These are phyloP conservation scores for Dinoponera quadriceps DNA, from an alignment of 1,140 invertebrate species.

Conservation along the genomic window DNA sequence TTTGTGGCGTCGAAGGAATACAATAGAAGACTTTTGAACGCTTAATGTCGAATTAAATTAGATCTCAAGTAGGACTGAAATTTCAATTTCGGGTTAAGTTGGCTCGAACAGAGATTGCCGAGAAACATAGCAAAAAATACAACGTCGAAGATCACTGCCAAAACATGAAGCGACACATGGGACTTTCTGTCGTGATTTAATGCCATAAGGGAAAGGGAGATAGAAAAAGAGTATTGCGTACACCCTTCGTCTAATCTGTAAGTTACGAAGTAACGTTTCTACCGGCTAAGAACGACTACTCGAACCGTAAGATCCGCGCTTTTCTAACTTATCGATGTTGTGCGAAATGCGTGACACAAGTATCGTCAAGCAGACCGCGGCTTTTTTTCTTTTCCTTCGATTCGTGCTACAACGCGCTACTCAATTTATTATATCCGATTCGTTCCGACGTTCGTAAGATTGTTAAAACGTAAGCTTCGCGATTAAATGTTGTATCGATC, in stretches of 20 bases:
- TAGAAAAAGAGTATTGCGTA: neutral
- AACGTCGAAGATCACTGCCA: conserved; percentile 74
- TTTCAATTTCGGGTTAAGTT: no score
- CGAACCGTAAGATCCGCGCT: conserved; percentile 6
- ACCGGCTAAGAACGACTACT: conserved; percentile 26
- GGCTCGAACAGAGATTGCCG: conserved; percentile 58
- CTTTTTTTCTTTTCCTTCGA: conserved; percentile 14
- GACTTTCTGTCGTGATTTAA: conserved; percentile 35
- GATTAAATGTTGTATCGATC: neutral
- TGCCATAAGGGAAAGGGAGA: conserved; percentile 4
- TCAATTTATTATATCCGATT: conserved; percentile 5
- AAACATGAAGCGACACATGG: conserved; percentile 47
- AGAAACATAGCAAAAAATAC: conserved; percentile 58
- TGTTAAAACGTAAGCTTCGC: neutral
- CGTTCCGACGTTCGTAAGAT: neutral
- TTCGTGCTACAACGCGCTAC: neutral
- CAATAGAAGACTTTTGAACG: no score
- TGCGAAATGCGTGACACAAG: conserved; percentile 5
- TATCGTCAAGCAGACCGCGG: conserved; percentile 36
- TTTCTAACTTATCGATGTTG: conserved; percentile 27
- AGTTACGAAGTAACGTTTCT: conserved; percentile 20
- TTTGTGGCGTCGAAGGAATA: no score
- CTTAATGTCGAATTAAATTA: no score
- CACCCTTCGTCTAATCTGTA: conserved; percentile 14
- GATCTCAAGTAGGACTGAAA: no score